Base-by-base conservation (phyloP, 2,113 vertebrate genomes). In the Hippoglossus stenolepis region DNA sequence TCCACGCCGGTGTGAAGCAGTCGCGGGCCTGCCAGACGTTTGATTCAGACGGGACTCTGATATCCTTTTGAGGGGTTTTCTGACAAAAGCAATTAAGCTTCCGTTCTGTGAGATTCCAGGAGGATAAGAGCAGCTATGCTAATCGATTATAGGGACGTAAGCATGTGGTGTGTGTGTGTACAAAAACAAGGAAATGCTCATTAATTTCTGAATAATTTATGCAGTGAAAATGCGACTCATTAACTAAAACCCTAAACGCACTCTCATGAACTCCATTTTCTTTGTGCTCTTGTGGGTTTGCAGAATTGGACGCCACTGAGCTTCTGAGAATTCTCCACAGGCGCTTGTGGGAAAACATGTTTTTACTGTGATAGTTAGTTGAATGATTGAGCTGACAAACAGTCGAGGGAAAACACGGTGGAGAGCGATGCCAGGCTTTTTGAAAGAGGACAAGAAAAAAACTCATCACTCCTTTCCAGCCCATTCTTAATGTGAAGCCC, bases 321-420 rank as follows among this genome's bases (percentile, higher is more conserved):
- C 69, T 86, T 83, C 83, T 75, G 67, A 75, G 75, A 79, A 81
- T 74, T 83, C 76, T 82, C 71, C 62, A 45, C 76, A 65, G 79
- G 53, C 7, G 3, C 73, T 71, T 8, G 7, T 61, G 70, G 70
- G 70, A 77, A 89, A 85, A 80, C 75, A 71, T 35, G 67, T 62
- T 79, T 71, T 26, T 68, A 45, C 75, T 85, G 79, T 70, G 75
- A 82, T 84, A 64, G 62, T 70, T n/a, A 54, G 58, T 20, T 8
- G 20, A 71, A 65, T 72, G 81, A 89, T 66, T 5, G 59, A 56
- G 63, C 68, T 57, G 75, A 76, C 69, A 77, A 85, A 87, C 74
- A 79, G 72, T 38, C 40, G 26, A 74, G 60, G 56, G 71, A 67
- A 69, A 83, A 80, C 68, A 58, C 60, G 43, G 24, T 12, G 4